phyloP scores from a whole-genome alignment of 2,797 vertebrate genomes.

The Oreonectes daqikongensis region DNA sequence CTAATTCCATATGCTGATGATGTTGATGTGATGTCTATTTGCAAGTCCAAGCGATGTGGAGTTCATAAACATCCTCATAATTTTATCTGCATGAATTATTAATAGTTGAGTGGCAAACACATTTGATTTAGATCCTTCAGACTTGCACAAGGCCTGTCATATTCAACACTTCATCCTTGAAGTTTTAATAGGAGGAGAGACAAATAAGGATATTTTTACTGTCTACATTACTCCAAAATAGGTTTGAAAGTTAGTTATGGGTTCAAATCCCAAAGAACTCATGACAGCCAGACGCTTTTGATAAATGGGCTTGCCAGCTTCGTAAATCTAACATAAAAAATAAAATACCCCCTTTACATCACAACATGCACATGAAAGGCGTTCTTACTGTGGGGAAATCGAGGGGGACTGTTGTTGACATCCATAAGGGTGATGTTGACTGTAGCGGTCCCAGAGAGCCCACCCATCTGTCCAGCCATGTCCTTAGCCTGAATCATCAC shows the following conservation, averaged over 20 bases:
- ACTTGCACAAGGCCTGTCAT: no score
- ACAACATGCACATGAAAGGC: background rate
- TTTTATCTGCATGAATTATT: constrained; percentile 9
- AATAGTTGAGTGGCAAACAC: constrained; percentile 1
- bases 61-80: background rate
- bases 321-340: background rate
- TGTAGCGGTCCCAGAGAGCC: constrained; percentile 90
- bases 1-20: constrained; percentile 10
- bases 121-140: background rate
- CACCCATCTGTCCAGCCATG: constrained; percentile 98
- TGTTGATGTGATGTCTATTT: constrained; percentile 8
- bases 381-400: constrained; percentile 91
- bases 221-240: background rate
- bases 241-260: background rate
- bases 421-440: constrained; percentile 93
- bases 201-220: no score
- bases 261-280: background rate
- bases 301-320: background rate
- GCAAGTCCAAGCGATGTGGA: constrained; percentile 16
- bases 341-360: no score
- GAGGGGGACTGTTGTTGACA: constrained; percentile 94
- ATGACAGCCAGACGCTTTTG: background rate
- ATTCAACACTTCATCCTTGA: background rate
- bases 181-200: no score
- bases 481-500: constrained; percentile 98